Conservation (phyloP, 2,888 invertebrate genomes). For the Clepsis dumicolana region DNA sequence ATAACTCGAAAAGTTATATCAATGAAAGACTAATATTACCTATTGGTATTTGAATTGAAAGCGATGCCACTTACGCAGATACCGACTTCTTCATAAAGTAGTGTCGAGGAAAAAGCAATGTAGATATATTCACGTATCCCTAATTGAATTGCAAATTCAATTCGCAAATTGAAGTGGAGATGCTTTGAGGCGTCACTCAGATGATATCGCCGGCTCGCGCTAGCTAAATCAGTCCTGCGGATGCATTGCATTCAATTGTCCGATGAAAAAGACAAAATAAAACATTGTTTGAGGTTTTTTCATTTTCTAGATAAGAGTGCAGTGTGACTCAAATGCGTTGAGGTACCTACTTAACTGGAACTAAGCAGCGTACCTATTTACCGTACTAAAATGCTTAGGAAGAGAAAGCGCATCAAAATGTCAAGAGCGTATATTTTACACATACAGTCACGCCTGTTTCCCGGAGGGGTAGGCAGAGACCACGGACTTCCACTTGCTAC, state of each 20-base stretch:
- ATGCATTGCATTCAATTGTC: neutral
- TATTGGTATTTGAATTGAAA: conserved; percentile 28
- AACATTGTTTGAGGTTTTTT: too few relatives aligned
- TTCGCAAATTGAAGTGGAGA: conserved; percentile 44
- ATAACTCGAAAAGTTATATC: neutral
- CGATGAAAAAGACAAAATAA: too few relatives aligned
- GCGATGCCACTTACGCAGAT: conserved; percentile 42
- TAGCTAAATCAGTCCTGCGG: neutral
- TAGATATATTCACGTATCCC: conserved; percentile 47
- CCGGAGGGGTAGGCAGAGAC: too few relatives aligned
- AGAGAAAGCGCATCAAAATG: too few relatives aligned
- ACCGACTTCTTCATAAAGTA: conserved; percentile 42
- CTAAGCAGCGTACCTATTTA: too few relatives aligned
- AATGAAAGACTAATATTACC: neutral
- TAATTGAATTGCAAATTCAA: conserved; percentile 44
- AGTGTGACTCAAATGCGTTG: too few relatives aligned
- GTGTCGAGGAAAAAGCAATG: conserved; percentile 44
- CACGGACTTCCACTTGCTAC: too few relatives aligned
- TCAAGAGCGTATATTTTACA: too few relatives aligned
- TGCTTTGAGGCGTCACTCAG: conserved; percentile 4
- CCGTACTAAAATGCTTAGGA: too few relatives aligned
- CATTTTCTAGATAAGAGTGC: too few relatives aligned
- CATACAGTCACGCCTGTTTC: too few relatives aligned
- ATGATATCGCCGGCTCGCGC: neutral
- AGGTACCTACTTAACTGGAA: too few relatives aligned